Percentiles rank a stretch among this genome's conserved stretches.
Evolutionary conservation across 2,113 vertebrate species (phyloP).

Genomic region (Pseudorasbora parva): DNA sequence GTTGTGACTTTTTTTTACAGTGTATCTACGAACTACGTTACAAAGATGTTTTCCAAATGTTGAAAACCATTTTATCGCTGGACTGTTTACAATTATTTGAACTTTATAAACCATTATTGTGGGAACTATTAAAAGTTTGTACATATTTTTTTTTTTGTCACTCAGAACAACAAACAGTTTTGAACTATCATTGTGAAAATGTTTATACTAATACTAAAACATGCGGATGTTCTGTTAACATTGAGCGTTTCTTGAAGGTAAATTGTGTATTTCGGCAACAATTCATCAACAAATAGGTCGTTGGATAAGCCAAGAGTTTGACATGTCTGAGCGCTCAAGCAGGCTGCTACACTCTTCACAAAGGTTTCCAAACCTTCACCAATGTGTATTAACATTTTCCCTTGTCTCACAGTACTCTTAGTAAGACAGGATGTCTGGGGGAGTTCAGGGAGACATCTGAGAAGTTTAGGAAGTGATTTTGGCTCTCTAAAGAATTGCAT

Average conservation of each 20-base stretch:
- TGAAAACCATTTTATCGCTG: too few relatives aligned
- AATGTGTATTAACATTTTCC: not conserved
- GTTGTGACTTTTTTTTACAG: too few relatives aligned
- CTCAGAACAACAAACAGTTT: not conserved
- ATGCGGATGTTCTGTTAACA: too few relatives aligned
- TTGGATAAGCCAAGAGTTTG: not conserved
- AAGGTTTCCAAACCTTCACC: not conserved
- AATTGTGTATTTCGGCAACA: too few relatives aligned
- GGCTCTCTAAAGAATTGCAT: conserved; percentile 21
- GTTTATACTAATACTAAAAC: too few relatives aligned
- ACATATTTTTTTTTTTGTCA: too few relatives aligned
- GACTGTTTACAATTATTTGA: not conserved
- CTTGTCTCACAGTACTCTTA: conserved; percentile 14
- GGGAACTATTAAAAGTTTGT: not conserved
- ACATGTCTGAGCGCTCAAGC: not conserved
- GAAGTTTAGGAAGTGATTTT: not conserved
- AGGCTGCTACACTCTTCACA: not conserved
- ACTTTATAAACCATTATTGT: not conserved
- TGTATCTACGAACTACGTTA: too few relatives aligned
- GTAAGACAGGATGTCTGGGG: conserved; percentile 32
- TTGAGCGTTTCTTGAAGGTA: too few relatives aligned
- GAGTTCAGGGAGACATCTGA: not conserved
- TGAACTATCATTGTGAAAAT: too few relatives aligned
- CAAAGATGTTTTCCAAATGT: too few relatives aligned
- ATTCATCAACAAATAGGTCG: not conserved